Evolutionary conservation across 2,113 vertebrate genomes (phyloP).

Genomic region (Herpailurus yagouaroundi): DNA sequence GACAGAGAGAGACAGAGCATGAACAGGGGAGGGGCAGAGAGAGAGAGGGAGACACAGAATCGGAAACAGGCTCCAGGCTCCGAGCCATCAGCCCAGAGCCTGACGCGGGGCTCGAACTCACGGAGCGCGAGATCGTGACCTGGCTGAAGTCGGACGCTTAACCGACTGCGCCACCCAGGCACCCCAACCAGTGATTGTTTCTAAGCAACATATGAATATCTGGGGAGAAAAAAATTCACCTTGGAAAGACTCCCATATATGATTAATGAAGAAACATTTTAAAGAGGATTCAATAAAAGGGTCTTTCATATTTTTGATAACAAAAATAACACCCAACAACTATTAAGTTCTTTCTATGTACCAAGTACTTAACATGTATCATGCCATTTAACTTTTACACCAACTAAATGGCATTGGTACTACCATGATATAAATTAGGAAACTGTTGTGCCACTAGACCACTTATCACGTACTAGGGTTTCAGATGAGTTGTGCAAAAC

Average conservation of each 20-base stretch:
- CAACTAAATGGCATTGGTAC: not conserved
- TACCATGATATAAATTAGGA: not conserved
- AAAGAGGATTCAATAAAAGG: not conserved
- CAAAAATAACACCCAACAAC: constrained; percentile 1
- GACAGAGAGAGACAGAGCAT: too few relatives aligned
- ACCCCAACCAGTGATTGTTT: not conserved
- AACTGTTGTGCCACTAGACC: not conserved
- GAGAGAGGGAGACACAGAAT: too few relatives aligned
- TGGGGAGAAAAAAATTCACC: not conserved
- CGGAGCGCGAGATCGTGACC: too few relatives aligned
- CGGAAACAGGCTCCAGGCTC: too few relatives aligned
- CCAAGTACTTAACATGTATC: not conserved
- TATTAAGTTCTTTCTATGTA: not conserved
- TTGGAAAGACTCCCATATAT: not conserved
- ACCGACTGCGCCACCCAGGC: too few relatives aligned
- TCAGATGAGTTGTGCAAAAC: not conserved
- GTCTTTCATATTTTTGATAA: not conserved
- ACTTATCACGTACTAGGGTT: not conserved
- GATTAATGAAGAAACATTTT: constrained; percentile 12
- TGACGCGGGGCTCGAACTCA: too few relatives aligned
- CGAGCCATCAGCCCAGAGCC: too few relatives aligned
- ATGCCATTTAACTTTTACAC: not conserved
- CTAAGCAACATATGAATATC: not conserved
- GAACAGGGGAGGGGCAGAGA: too few relatives aligned
- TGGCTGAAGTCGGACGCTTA: too few relatives aligned